phyloP scores from a whole-genome alignment of 2,888 invertebrate genomes.

The Drosophila mettleri region DNA sequence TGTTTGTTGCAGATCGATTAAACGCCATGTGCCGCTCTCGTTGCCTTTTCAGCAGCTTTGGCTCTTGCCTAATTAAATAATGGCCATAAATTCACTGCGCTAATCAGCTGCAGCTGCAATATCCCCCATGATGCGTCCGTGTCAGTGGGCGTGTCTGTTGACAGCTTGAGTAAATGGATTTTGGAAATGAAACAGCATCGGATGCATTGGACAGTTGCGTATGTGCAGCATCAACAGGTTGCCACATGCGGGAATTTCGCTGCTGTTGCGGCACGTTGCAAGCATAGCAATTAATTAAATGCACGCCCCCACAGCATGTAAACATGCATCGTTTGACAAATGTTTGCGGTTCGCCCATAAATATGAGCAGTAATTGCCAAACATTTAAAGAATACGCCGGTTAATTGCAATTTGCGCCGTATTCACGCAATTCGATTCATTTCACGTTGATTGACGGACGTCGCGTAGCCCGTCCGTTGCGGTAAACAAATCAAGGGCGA shows the following conservation, averaged over 20 bases:
- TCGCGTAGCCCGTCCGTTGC: slow-evolving; percentile 5
- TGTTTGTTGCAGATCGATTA: slow-evolving; percentile 59
- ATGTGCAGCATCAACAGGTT: slow-evolving; percentile 70
- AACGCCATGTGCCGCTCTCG: slow-evolving; percentile 21
- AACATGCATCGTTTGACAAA: slow-evolving; percentile 54
- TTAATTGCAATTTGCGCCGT: slow-evolving; percentile 61
- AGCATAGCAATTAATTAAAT: slow-evolving; percentile 64
- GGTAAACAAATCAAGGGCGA: slow-evolving; percentile 35
- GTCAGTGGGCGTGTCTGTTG: slow-evolving; percentile 26
- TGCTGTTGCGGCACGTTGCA: slow-evolving; percentile 12
- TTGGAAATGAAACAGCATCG: slow-evolving; percentile 17
- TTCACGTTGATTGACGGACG: slow-evolving; percentile 63
- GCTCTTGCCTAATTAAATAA: slow-evolving; percentile 74
- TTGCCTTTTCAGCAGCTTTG: slow-evolving; percentile 28
- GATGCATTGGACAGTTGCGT: slow-evolving; percentile 3
- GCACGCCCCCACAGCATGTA: slow-evolving; percentile 43
- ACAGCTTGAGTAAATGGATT: slow-evolving; percentile 28
- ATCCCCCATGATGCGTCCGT: background rate
- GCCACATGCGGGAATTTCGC: slow-evolving; percentile 3
- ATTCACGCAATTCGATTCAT: slow-evolving; percentile 44
- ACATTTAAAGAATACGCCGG: slow-evolving; percentile 42
- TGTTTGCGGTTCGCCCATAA: slow-evolving; percentile 63
- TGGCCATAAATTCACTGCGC: slow-evolving; percentile 68
- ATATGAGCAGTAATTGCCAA: slow-evolving; percentile 63
- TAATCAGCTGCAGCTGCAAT: slow-evolving; percentile 44